These are phyloP conservation scores for Neolamprologus fasciatus DNA, from an alignment of 2,113 vertebrate genomes.

Conservation along the genomic window DNA sequence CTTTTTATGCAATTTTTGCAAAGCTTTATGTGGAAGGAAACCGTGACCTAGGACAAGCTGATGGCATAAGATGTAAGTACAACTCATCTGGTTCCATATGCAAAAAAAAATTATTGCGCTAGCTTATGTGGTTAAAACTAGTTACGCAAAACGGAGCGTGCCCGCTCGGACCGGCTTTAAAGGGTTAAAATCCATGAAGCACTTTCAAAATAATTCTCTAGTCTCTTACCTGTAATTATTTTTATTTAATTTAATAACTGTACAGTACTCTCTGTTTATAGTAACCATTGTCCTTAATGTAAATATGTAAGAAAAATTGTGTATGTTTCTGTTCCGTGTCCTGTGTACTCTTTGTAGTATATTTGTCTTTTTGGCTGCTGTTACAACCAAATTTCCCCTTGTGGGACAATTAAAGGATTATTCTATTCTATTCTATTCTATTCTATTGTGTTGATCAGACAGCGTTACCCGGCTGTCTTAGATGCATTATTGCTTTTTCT, in stretches of 20 bases:
- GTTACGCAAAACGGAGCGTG: not conserved
- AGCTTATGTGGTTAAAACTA: not conserved
- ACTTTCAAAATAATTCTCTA: not conserved
- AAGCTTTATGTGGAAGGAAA: not conserved
- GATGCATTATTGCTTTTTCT: not conserved
- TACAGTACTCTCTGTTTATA: no score
- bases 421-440: no score
- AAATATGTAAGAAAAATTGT: no score
- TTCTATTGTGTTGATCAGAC: constrained; percentile 1
- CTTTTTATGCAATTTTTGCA: not conserved
- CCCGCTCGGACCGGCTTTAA: not conserved
- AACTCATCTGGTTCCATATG: not conserved
- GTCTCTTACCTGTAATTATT: not conserved
- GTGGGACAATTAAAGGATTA: no score
- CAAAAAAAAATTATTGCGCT: not conserved
- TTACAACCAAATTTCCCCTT: no score
- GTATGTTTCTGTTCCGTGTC: no score
- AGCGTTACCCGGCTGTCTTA: not conserved
- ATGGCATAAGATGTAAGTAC: not conserved
- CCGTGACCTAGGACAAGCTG: not conserved
- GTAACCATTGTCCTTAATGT: no score
- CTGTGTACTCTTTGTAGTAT: no score
- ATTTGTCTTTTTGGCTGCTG: no score
- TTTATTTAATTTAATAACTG: no score
- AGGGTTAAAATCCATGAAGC: not conserved